Conservation (phyloP, 2,113 vertebrate species). For the Crotophaga sulcirostris region DNA sequence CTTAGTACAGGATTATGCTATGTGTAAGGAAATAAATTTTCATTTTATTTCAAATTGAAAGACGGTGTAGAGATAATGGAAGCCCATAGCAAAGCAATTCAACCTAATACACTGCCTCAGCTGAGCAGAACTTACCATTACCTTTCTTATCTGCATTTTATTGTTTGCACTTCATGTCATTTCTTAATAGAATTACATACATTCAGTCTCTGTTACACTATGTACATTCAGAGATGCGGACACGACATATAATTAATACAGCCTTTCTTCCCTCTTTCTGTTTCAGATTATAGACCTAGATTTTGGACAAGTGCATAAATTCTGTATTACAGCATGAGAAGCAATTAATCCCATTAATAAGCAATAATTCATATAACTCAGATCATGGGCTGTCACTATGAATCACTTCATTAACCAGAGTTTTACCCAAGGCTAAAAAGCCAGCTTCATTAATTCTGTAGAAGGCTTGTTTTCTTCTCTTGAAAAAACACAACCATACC, state of each 20-base stretch:
- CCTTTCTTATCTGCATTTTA: neutral
- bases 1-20: neutral
- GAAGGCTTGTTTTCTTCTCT: slow-evolving; percentile 18
- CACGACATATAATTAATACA: neutral
- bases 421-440: slow-evolving; percentile 72
- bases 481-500: neutral
- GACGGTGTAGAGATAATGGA: neutral
- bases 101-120: neutral
- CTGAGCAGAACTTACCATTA: neutral
- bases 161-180: neutral
- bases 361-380: slow-evolving; percentile 75
- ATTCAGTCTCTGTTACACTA: neutral
- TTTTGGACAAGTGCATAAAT: slow-evolving; percentile 65
- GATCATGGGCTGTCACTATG: slow-evolving; percentile 65
- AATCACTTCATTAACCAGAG: slow-evolving; percentile 72
- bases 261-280: neutral
- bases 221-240: neutral
- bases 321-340: slow-evolving; percentile 60
- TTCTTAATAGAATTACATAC: neutral
- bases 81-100: neutral
- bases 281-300: slow-evolving; percentile 46
- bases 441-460: slow-evolving; percentile 78
- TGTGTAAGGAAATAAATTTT: neutral
- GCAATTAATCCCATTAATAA: slow-evolving; percentile 80
- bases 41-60: neutral